Base-by-base conservation (phyloP, 1,140 invertebrate genomes). In the Belonocnema kinseyi region DNA sequence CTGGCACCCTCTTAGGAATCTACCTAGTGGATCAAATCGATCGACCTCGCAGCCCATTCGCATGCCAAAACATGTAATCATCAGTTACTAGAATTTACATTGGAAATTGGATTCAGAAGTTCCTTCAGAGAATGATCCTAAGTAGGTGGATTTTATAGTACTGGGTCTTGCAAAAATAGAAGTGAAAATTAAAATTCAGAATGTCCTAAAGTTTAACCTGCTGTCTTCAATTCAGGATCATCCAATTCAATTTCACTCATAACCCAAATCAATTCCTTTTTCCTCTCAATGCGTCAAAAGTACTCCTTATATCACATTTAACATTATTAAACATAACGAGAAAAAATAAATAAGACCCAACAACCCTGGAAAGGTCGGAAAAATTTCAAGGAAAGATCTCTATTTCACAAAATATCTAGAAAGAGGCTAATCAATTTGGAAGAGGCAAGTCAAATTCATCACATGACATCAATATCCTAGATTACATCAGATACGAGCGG, bases 1-100 rank as follows among this genome's bases (percentile, higher is more conserved):
- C 88, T 90, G 89, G 85, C 84, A 88, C 84, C 82, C 88, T 89
- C 85, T 84, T 72, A 50, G 71, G 72, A 72, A 88, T 87, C 88
- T 82, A 82, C 76, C 77, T 80, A 54, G 75, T 73, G 80, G 78
- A 89, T 86, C 84, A 26, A 75, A 84, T 85, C 77, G 77, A 82
- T 85, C 85, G 76, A 78, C 72, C 78, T 77, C 80, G 81, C 77
- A 77, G 81, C 80, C 73, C 72, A 46, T 46, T 46, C 40, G 50
- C 74, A 54, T 52, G 72, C 72, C 50, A 80, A 80, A 26, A 74
- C 73, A 54, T 80, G 76, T 85, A 85, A 83, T 85, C 83, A 79
- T 79, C 78, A 72, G 74, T 19, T 77, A 73, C 70, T 82, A 82
- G 82, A 85, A 86, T 86, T 86, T 85, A 84, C 85, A 86, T 86